Conservation (phyloP, 2,113 vertebrate species). For the Datnioides undecimradiatus region DNA sequence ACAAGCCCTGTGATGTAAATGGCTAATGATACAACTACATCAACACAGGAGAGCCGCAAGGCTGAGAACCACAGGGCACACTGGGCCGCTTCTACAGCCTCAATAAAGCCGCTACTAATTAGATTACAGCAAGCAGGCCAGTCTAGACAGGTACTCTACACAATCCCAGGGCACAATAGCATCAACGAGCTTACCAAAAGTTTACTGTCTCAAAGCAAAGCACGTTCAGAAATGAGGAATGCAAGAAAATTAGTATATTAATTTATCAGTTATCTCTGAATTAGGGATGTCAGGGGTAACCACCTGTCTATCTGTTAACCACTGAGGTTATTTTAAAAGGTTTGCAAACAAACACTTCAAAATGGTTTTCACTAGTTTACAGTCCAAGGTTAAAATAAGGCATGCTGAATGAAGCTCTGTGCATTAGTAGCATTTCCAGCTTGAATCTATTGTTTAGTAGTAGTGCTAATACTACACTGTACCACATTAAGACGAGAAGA, state of each 20-base stretch:
- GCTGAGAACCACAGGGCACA: conserved; percentile 46
- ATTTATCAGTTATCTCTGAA: not conserved
- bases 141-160: conserved; percentile 78
- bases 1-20: conserved; percentile 53
- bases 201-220: conserved; percentile 33
- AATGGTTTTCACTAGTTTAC: too few relatives aligned
- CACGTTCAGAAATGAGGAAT: conserved; percentile 16
- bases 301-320: too few relatives aligned
- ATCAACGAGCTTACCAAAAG: conserved; percentile 30
- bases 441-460: too few relatives aligned
- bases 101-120: conserved; percentile 74
- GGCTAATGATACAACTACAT: conserved; percentile 64
- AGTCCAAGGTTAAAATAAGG: too few relatives aligned
- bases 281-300: too few relatives aligned
- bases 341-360: too few relatives aligned
- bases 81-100: conserved; percentile 54
- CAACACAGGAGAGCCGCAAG: conserved; percentile 41
- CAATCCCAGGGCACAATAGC: conserved; percentile 55
- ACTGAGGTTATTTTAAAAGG: too few relatives aligned
- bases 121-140: conserved; percentile 72
- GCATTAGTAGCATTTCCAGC: too few relatives aligned
- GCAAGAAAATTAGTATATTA: not conserved
- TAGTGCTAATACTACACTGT: too few relatives aligned
- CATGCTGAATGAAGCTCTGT: too few relatives aligned
- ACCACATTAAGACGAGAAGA: too few relatives aligned